Base-by-base conservation (phyloP, 2,797 vertebrate species). In the Ataeniobius toweri region DNA sequence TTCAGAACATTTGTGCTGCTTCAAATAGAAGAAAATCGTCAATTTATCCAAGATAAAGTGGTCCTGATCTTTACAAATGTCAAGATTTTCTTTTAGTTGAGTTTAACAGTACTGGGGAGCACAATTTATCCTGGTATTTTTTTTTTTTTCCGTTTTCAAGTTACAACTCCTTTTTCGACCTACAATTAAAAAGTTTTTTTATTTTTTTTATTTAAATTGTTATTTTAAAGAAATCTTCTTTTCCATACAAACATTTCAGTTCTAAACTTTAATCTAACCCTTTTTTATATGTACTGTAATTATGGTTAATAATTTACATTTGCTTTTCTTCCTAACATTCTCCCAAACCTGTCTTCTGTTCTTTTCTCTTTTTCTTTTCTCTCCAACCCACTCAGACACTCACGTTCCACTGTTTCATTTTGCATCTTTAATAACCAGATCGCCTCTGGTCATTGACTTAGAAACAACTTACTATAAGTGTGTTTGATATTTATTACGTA, bases 361-460 rank as follows among this genome's bases (percentile, higher is more conserved):
- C 36, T 36, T 36, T 36, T 36, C 36, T 36, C 36, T 36, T 36
- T 36, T 36, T 36, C 3, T 63, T 63, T 36, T 14, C 7, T 63
- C 59, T 36, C 26, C 26, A 3, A 31, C 14, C 18, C 31, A 20
- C 61, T 65, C 14, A 36, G 9, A 4, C 28, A 36, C 61, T 65
- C 61, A 39, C 18, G 31, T 75, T 24, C 26, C 46, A 67, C 46
- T 59, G 12, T 39, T 65, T 51, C 28, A n/a, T 67, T 55, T 55
- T 76, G 50, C 74, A 76, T 76, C 39, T 76, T 76, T 68, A 76
- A 76, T 76, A 65, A 1, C 22, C 63, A 20, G 48, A 26, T 36
- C 26, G 24, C 48, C 6, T 75, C 39, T 65, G 48, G 22, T 20
- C 41, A 59, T 20, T 36, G 24, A 59, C 39, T 41, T 46, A 5